Base-by-base conservation (phyloP, 2,113 vertebrate species). In the Channa maculata region DNA sequence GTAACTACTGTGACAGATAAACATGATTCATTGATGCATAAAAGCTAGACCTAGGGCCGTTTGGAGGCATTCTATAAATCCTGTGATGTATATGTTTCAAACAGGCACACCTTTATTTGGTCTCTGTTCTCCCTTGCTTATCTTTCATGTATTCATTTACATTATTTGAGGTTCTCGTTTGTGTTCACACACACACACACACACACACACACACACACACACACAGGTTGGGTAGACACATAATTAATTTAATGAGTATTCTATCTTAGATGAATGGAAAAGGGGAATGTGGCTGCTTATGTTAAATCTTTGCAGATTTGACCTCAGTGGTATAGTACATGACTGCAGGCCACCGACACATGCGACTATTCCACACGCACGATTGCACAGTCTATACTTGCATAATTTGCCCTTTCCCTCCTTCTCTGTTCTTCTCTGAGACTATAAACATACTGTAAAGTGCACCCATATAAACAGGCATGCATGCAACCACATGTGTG, bases 231-330 rank as follows among this genome's bases (percentile, higher is more conserved):
- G 8, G 11, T 60, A 43, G 71, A 6, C 67, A 51, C 63, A 58
- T 51, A 65, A 68, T 85, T 64, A 53, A 82, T 79, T 82, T 85
- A 87, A 83, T 80, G 52, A 55, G 64, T 72, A 49, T 75, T 88
- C 67, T 15, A 72, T 52, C 55, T 44, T 12, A 74, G 75, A 88
- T 78, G 61, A 77, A 90, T 86, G 54, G 69, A 53, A 66, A 82
- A 77, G 36, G 53, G 63, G 59, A 77, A 83, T 36, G 61, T 75
- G 68, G 70, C 63, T 63, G 69, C 79, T 88, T 83, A 64, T 85
- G 71, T 75, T 77, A 62, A 86, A 60, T 85, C 69, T 87, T 86
- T 72, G 70, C 65, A 89, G 84, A 89, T 90, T 80, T 90, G 82
- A 80, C 84, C 77, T 80, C 79, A 79, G 67, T 77, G 70, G 74